Percentiles rank a stretch among this genome's conserved stretches.
Conservation (phyloP, 2,113 vertebrate species). For the Cheilinus undulatus region DNA sequence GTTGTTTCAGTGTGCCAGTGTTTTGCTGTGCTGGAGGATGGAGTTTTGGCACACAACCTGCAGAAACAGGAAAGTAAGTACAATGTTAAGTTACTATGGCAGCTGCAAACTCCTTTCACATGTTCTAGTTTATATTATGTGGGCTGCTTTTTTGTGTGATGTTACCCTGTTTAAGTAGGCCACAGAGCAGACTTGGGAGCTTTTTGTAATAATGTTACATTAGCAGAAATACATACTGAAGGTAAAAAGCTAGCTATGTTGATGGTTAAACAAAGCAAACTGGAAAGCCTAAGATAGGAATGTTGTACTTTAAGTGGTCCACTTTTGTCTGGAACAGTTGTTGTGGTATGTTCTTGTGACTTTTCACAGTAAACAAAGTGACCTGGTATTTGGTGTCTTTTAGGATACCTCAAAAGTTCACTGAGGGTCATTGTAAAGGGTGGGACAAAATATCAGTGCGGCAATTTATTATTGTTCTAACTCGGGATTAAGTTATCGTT, state of each 20-base stretch:
- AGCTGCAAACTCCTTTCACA: neutral
- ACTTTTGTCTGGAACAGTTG: neutral
- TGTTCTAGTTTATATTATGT: neutral
- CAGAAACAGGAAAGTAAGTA: slow-evolving; percentile 86
- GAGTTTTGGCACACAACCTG: slow-evolving; percentile 80
- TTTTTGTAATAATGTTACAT: too few relatives aligned
- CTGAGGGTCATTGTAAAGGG: too few relatives aligned
- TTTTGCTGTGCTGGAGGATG: slow-evolving; percentile 84
- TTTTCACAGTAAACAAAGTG: neutral
- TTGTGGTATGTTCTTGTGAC: neutral
- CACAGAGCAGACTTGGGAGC: too few relatives aligned
- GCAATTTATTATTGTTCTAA: too few relatives aligned
- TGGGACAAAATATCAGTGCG: too few relatives aligned
- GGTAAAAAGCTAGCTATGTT: too few relatives aligned
- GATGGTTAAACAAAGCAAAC: neutral
- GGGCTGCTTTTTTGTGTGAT: neutral
- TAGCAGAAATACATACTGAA: too few relatives aligned
- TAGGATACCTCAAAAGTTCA: neutral
- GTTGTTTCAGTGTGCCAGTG: slow-evolving; percentile 78
- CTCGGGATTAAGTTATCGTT: too few relatives aligned
- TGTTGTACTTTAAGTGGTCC: neutral
- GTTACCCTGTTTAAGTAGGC: too few relatives aligned
- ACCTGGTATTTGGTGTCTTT: slow-evolving; percentile 12
- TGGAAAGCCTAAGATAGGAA: neutral
- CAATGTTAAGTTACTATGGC: slow-evolving; percentile 2